A percentile compares a stretch with the other conserved stretches of the same genome.
Evolutionary conservation across 2,113 vertebrate genomes (phyloP).

Genomic region (Cochlearius cochlearius): DNA sequence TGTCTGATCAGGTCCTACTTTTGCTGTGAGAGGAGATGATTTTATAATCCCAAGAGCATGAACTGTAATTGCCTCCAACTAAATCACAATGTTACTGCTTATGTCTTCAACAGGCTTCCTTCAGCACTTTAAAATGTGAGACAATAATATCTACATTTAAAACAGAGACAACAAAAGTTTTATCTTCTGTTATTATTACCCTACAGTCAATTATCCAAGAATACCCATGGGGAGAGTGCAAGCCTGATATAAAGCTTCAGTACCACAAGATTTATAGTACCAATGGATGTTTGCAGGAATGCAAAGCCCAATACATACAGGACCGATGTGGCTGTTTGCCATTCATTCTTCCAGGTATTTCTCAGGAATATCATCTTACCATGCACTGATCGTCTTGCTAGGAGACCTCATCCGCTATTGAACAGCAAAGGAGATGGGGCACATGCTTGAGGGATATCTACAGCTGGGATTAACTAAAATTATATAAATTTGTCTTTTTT

Average conservation of each 20-base stretch:
- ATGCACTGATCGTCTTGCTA: not conserved
- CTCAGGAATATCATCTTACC: not conserved
- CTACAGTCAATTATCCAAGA: constrained; percentile 77
- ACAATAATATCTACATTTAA: not conserved
- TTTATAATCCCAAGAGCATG: not conserved
- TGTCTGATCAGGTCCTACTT: not conserved
- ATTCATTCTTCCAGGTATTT: constrained; percentile 78
- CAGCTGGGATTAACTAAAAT: not conserved
- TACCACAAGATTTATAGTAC: constrained; percentile 70
- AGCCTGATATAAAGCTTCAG: constrained; percentile 65
- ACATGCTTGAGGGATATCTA: not conserved
- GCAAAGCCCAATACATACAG: constrained; percentile 71
- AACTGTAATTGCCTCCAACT: not conserved
- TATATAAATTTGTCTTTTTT: not conserved
- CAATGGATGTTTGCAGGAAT: constrained; percentile 76
- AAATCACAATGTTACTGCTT: not conserved
- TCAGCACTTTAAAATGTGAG: not conserved
- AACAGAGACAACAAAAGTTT: not conserved
- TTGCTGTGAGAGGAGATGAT: not conserved
- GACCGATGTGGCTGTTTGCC: constrained; percentile 73
- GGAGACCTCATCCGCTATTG: not conserved
- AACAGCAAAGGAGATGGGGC: not conserved
- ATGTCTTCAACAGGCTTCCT: not conserved
- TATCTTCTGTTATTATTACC: not conserved
- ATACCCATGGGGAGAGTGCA: constrained; percentile 81